phyloP scores from a whole-genome alignment of 2,888 invertebrate genomes.

The Habrosyne pyritoides region DNA sequence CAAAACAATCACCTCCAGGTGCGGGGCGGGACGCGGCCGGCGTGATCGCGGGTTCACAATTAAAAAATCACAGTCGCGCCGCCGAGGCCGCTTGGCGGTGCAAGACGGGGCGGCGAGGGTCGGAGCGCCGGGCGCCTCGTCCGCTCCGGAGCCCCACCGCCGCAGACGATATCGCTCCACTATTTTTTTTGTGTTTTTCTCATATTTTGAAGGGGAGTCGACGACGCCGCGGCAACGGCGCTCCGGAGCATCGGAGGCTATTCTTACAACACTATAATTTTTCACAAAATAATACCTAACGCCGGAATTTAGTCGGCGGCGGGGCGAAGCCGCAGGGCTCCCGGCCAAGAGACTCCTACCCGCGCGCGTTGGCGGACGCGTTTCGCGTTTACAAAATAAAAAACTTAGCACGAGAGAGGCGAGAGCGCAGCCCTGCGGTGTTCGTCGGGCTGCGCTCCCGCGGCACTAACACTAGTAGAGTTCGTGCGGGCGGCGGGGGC shows the following conservation, averaged over 20 bases:
- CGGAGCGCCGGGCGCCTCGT: conserved; percentile 38
- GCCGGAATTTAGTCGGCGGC: conserved; percentile 75
- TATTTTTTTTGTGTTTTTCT: conserved; percentile 74
- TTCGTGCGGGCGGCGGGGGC: conserved; percentile 50
- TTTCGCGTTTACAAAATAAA: conserved; percentile 70
- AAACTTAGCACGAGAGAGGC: conserved; percentile 74
- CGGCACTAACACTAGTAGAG: conserved; percentile 69
- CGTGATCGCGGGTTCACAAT: conserved; percentile 17
- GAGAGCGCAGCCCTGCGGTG: conserved; percentile 48
- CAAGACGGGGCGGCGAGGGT: conserved; percentile 26
- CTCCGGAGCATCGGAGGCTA: conserved; percentile 42
- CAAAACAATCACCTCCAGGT: conserved; percentile 14
- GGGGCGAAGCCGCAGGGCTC: conserved; percentile 54
- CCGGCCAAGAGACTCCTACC: conserved; percentile 66
- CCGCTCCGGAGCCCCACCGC: conserved; percentile 29
- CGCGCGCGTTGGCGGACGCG: conserved; percentile 55
- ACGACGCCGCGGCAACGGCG: conserved; percentile 40
- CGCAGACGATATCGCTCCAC: conserved; percentile 32
- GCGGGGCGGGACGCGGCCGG: neutral
- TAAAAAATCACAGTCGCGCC: conserved; percentile 33
- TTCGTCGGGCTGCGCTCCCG: conserved; percentile 51
- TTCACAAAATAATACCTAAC: conserved; percentile 83
- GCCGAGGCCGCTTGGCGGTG: conserved; percentile 23
- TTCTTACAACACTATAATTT: conserved; percentile 80
- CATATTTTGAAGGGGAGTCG: conserved; percentile 51